Evolutionary conservation across 1,140 invertebrate genomes (phyloP).

Genomic region (Sminthurinus signatus): DNA sequence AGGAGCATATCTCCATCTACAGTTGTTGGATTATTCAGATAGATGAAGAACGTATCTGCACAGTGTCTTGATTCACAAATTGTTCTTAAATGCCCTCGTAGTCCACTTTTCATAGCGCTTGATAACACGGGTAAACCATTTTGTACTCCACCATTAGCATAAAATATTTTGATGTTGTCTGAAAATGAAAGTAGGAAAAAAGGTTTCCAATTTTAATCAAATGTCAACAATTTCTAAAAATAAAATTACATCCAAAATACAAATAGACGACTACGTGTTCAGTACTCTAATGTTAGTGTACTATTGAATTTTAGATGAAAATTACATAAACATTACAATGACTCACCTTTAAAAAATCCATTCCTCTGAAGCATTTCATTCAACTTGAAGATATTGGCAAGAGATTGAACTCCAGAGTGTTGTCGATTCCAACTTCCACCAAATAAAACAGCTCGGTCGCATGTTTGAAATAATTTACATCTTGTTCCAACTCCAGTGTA

Average conservation of each 20-base stretch:
- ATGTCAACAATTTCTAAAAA: too few relatives aligned
- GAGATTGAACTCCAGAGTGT: conserved; percentile 44
- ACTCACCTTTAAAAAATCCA: conserved; percentile 52
- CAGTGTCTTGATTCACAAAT: conserved; percentile 50
- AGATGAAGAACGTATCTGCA: conserved; percentile 51
- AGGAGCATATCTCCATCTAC: conserved; percentile 50
- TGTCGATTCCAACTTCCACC: conserved; percentile 54
- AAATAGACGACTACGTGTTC: too few relatives aligned
- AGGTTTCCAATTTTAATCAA: too few relatives aligned
- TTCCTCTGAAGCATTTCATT: conserved; percentile 48
- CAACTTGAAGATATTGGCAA: conserved; percentile 46
- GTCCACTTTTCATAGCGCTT: conserved; percentile 49
- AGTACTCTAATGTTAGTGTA: too few relatives aligned
- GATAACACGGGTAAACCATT: conserved; percentile 44
- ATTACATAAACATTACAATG: too few relatives aligned
- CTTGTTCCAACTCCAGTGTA: conserved; percentile 47
- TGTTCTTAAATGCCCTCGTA: conserved; percentile 50
- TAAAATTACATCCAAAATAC: too few relatives aligned
- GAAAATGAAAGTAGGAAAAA: too few relatives aligned
- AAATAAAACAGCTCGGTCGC: conserved; percentile 52
- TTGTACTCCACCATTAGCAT: conserved; percentile 48
- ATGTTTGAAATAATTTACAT: conserved; percentile 52
- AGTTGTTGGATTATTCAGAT: conserved; percentile 50
- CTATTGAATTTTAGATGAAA: too few relatives aligned
- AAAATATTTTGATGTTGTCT: conserved; percentile 53